Evolutionary conservation across 2,888 invertebrate species (phyloP).

Genomic region (Maniola hyperantus): DNA sequence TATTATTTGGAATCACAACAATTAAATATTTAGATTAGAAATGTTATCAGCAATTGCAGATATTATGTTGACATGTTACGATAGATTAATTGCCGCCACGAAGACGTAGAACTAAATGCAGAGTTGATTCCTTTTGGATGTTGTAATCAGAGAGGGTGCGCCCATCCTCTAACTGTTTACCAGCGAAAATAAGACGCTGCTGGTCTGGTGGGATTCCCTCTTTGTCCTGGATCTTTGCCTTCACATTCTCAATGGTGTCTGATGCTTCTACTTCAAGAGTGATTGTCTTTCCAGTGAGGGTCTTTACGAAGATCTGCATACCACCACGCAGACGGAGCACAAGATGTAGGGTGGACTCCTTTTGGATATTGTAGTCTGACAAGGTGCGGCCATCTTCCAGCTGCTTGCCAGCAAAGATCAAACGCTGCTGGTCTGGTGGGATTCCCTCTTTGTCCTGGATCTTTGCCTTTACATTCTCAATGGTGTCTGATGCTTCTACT

Average conservation of each 20-base stretch:
- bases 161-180: slow-evolving; percentile 6
- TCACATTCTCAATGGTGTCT: background rate
- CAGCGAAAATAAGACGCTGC: background rate
- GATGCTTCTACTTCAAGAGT: background rate
- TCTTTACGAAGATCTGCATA: background rate
- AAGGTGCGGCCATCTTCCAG: no score
- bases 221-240: background rate
- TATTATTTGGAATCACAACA: no score
- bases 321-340: slow-evolving; percentile 7
- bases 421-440: no score
- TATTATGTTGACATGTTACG: background rate
- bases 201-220: slow-evolving; percentile 1
- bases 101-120: slow-evolving; percentile 12
- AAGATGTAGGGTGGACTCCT: background rate
- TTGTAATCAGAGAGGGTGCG: slow-evolving; percentile 6
- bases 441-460: no score
- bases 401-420: no score
- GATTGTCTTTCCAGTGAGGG: background rate
- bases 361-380: slow-evolving; percentile 2
- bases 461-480: no score
- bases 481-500: no score
- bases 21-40: no score
- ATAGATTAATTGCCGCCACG: slow-evolving; percentile 23
- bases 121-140: slow-evolving; percentile 8
- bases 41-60: background rate